Evolutionary conservation across 2,113 vertebrate species (phyloP).

Genomic region (Oncorhynchus tshawytscha): DNA sequence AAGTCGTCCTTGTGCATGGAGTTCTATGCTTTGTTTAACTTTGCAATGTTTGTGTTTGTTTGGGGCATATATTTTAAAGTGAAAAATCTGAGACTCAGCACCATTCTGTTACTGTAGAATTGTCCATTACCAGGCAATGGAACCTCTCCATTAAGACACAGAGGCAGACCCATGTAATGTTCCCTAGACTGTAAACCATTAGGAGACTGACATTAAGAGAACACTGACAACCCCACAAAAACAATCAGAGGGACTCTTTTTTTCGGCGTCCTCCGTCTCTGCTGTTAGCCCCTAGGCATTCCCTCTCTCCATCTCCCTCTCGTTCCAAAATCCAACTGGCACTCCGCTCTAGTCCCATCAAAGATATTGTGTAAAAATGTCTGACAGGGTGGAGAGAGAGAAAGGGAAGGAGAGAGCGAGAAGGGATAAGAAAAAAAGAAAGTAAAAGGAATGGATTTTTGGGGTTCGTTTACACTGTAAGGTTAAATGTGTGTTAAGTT

Average conservation of each 20-base stretch:
- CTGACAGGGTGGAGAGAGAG: background rate
- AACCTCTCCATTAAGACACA: no score
- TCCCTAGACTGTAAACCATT: conserved; percentile 43
- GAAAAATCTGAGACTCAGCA: no score
- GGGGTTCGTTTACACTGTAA: background rate
- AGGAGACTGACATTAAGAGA: conserved; percentile 26
- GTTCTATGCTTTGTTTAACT: no score
- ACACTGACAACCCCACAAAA: conserved; percentile 32
- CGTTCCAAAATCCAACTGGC: background rate
- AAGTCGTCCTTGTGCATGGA: no score
- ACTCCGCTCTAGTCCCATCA: background rate
- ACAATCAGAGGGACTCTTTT: background rate
- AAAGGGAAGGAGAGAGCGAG: no score
- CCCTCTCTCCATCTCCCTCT: background rate
- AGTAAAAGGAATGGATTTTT: background rate
- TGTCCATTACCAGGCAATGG: no score
- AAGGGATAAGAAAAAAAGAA: background rate
- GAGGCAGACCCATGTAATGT: conserved; percentile 29
- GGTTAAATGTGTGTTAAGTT: background rate
- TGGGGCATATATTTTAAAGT: no score
- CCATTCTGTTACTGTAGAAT: no score
- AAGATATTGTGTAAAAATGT: background rate
- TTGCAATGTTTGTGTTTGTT: no score
- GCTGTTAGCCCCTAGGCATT: background rate
- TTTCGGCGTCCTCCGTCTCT: background rate